Evolutionary conservation across 2,797 vertebrate genomes (phyloP).

Genomic region (Diplodus puntazzo): DNA sequence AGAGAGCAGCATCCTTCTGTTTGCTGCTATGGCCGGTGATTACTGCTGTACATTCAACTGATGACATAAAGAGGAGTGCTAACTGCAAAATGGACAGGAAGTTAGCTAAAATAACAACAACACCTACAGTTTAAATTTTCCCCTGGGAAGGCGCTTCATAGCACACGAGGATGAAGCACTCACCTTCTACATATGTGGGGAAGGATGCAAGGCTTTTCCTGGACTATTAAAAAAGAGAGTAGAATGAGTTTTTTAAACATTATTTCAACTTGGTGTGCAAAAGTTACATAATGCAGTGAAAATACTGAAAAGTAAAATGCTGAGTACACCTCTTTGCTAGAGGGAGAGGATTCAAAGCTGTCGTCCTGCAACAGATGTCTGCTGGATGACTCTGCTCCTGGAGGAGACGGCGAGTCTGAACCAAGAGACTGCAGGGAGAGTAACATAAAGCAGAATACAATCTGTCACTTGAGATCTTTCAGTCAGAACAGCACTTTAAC

Average conservation of each 20-base stretch:
- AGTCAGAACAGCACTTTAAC: neutral
- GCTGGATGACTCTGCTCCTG: slow-evolving; percentile 92
- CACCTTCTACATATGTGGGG: slow-evolving; percentile 98
- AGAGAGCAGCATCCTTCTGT: too few relatives aligned
- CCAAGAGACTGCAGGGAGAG: slow-evolving; percentile 88
- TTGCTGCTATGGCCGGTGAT: too few relatives aligned
- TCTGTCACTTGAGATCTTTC: neutral
- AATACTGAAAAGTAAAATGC: neutral
- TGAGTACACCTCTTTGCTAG: slow-evolving; percentile 88
- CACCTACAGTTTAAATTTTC: neutral
- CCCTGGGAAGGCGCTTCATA: too few relatives aligned
- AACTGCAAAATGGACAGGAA: too few relatives aligned
- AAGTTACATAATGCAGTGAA: neutral
- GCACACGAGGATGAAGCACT: slow-evolving; percentile 67
- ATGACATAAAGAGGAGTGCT: too few relatives aligned
- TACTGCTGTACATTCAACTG: too few relatives aligned
- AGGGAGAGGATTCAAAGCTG: slow-evolving; percentile 84
- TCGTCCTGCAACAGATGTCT: slow-evolving; percentile 88
- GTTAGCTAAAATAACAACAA: too few relatives aligned
- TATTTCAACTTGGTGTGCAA: neutral
- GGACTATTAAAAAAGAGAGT: slow-evolving; percentile 85
- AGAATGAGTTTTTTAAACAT: slow-evolving; percentile 11
- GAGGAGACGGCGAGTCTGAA: slow-evolving; percentile 90
- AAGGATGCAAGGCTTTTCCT: slow-evolving; percentile 95
- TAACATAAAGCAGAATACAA: neutral